Evolutionary conservation across 2,113 vertebrate species (phyloP), one percentile per base, ranked within the genome.

Genomic region (Phylloscopus whistleri): DNA sequence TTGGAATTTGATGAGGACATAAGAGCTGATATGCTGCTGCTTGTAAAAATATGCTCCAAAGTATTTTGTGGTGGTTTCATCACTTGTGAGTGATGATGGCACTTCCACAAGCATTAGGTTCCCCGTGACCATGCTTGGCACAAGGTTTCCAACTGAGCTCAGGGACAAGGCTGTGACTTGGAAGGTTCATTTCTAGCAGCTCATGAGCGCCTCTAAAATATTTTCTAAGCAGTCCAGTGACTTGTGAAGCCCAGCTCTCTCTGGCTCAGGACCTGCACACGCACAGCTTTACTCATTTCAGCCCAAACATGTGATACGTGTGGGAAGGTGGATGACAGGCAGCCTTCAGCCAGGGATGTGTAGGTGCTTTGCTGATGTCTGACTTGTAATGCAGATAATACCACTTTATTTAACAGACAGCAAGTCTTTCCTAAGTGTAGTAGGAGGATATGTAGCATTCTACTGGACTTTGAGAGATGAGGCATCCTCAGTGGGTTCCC

Each of bases 1-100:
- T 84, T 95, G 53, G 73, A 94, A 84, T 94, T 84, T 94, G 93
- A 92, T 81, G 79, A 84, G 83, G 44, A 96, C 69, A 35, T 70
- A 88, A 92, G 85, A 83, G 83, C 76, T 68, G 68, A 88, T 77
- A 68, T 14, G 69, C 83, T 81, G 53, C 66, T 92, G 66, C 85
- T 87, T 87, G 76, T 56, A 81, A 78, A 96, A 92, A 70, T 84
- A 89, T 1, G 16, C 52, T 73, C 66, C 4, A 1, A 77, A 75
- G 83, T 64, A 70, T 81, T 90, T 53, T 72, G 2, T 43, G 35
- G 44, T 59, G 1, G 1, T 89, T 93, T 78, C 92, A 93, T 84
- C 80, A 49, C n/a, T 69, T 60, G 28, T 76, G 73, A 94, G 37
- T 4, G 26, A 92, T 12, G 76, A 93, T 12, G 64, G 41, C 46